Conservation (phyloP, 2,113 vertebrate genomes). For the Ellobius talpinus region DNA sequence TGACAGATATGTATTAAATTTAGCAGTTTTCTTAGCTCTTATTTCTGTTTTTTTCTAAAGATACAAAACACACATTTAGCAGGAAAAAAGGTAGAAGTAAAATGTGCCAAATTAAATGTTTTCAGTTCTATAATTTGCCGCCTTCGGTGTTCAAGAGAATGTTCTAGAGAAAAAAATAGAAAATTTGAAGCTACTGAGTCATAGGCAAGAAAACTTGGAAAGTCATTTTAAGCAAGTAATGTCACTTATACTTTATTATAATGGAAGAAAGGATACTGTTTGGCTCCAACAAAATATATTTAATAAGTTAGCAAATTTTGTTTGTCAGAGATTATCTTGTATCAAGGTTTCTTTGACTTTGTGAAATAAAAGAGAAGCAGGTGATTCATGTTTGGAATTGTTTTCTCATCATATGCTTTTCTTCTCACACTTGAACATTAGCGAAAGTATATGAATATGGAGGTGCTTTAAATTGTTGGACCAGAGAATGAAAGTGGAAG, state of each 20-base stretch:
- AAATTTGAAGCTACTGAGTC: neutral
- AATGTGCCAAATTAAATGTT: neutral
- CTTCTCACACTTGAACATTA: neutral
- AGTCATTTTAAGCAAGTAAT: slow-evolving; percentile 20
- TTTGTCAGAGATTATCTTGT: neutral
- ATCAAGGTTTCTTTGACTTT: neutral
- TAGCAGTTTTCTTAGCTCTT: neutral
- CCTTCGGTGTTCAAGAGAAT: neutral
- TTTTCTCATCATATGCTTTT: neutral
- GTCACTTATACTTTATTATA: neutral
- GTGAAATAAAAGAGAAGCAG: neutral
- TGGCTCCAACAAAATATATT: slow-evolving; percentile 42
- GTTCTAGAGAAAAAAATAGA: slow-evolving; percentile 45
- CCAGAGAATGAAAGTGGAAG: neutral
- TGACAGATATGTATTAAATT: slow-evolving; percentile 22
- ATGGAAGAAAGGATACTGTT: neutral
- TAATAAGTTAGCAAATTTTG: neutral
- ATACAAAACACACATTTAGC: neutral
- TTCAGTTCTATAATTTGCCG: neutral
- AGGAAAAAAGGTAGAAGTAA: slow-evolving; percentile 42
- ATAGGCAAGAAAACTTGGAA: neutral
- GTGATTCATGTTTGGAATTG: neutral
- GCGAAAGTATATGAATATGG: neutral
- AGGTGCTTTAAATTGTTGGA: neutral
- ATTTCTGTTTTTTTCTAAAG: slow-evolving; percentile 43